A percentile compares a stretch with the other conserved stretches of the same genome.
Conservation (phyloP, 2,113 vertebrate genomes). For the Neoarius graeffei region DNA sequence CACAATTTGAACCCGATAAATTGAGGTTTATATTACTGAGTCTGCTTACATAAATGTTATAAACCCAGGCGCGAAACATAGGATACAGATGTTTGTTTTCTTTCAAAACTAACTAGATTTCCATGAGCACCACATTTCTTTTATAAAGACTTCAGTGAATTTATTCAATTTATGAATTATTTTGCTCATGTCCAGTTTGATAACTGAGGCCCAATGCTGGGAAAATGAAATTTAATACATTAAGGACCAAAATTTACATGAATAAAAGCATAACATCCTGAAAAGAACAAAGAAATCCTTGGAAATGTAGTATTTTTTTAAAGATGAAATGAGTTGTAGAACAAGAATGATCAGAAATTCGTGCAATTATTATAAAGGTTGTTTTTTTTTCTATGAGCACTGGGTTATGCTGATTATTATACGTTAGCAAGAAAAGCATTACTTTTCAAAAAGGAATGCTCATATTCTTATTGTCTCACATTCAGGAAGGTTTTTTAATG, state of each 20-base stretch:
- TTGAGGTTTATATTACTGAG: not conserved
- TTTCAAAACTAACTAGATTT: not conserved
- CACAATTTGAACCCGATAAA: not conserved
- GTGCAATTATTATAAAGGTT: not conserved
- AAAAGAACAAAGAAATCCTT: not conserved
- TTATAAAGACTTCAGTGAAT: not conserved
- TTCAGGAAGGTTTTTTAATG: not conserved
- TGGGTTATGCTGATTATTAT: not conserved
- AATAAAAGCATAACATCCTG: not conserved
- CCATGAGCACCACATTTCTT: not conserved
- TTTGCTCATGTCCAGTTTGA: not conserved
- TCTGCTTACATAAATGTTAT: not conserved
- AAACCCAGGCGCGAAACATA: not conserved
- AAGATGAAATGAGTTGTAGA: not conserved
- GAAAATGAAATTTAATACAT: not conserved
- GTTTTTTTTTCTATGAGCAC: not conserved
- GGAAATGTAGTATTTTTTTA: not conserved
- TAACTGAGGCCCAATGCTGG: not conserved
- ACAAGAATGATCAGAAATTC: not conserved
- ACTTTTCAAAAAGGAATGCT: not conserved
- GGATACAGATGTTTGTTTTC: not conserved
- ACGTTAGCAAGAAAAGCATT: not conserved
- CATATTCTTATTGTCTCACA: not conserved
- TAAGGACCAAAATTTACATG: not conserved
- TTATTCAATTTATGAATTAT: not conserved